Percentiles rank a stretch among this genome's conserved stretches.
phyloP scores from a whole-genome alignment of 2,113 vertebrate species.

The Anguilla japonica region DNA sequence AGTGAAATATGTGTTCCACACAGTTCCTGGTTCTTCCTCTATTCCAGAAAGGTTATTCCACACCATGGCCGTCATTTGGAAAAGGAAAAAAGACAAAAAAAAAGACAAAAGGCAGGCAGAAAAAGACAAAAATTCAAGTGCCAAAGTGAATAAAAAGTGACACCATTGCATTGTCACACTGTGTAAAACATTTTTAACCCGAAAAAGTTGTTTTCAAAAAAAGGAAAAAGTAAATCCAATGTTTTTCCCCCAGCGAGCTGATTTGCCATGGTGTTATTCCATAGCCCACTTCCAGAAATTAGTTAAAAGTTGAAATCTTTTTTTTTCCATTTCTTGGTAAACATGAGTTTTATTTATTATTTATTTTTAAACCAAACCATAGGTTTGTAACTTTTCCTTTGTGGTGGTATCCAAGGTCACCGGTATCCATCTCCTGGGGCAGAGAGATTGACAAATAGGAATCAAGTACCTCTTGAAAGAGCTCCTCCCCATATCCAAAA shows the following conservation, averaged over 20 bases:
- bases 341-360: constrained; percentile 20
- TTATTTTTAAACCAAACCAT: constrained; percentile 29
- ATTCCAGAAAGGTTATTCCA: neutral
- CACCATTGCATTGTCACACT: constrained; percentile 18
- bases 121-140: constrained; percentile 39
- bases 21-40: constrained; percentile 20
- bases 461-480: constrained; percentile 34
- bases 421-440: constrained; percentile 37
- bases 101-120: constrained; percentile 32
- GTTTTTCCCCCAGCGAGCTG: constrained; percentile 68
- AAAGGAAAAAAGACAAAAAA: neutral
- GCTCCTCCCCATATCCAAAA: constrained; percentile 44
- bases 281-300: constrained; percentile 60
- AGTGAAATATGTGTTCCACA: constrained; percentile 40
- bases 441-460: constrained; percentile 21
- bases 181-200: constrained; percentile 35
- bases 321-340: constrained; percentile 52
- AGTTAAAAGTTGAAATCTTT: constrained; percentile 70
- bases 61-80: neutral
- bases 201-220: constrained; percentile 30
- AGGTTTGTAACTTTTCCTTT: constrained; percentile 42
- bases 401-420: constrained; percentile 42
- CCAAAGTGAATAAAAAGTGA: constrained; percentile 51
- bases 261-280: constrained; percentile 55
- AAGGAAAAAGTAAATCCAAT: constrained; percentile 51